Conservation (phyloP, 1,140 invertebrate species). For the Drosophila rhopaloa region DNA sequence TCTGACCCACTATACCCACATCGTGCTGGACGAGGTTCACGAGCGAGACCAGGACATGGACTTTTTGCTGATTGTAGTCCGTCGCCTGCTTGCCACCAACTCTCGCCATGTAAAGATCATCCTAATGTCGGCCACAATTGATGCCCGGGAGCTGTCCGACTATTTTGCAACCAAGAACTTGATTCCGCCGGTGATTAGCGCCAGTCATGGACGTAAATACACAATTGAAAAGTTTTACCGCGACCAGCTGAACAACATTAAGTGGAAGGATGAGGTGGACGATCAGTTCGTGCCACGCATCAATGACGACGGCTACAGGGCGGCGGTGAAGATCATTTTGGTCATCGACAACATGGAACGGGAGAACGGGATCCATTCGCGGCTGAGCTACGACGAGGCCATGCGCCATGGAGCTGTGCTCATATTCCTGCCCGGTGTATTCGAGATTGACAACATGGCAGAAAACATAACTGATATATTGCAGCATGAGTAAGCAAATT, state of each 20-base stretch:
- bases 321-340: slow-evolving; percentile 88
- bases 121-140: slow-evolving; percentile 95
- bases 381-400: slow-evolving; percentile 37
- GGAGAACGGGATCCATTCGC: slow-evolving; percentile 27
- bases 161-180: slow-evolving; percentile 89
- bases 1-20: slow-evolving; percentile 92
- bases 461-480: slow-evolving; percentile 71
- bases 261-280: slow-evolving; percentile 70
- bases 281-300: slow-evolving; percentile 86
- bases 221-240: slow-evolving; percentile 89
- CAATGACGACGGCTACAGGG: slow-evolving; percentile 85
- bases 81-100: slow-evolving; percentile 91
- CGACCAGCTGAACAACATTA: slow-evolving; percentile 86
- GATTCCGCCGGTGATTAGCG: slow-evolving; percentile 86
- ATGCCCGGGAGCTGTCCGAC: slow-evolving; percentile 88
- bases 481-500: slow-evolving; percentile 45
- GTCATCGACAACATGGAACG: slow-evolving; percentile 90
- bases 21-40: slow-evolving; percentile 98
- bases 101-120: slow-evolving; percentile 91
- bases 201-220: slow-evolving; percentile 86
- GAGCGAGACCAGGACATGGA: slow-evolving; percentile 97
- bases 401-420: slow-evolving; percentile 88
- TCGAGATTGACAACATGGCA: slow-evolving; percentile 89
- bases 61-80: slow-evolving; percentile 94
- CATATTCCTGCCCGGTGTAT: slow-evolving; percentile 94